Base-by-base conservation (phyloP, 2,888 invertebrate species). In the Drosophila niveifrons region DNA sequence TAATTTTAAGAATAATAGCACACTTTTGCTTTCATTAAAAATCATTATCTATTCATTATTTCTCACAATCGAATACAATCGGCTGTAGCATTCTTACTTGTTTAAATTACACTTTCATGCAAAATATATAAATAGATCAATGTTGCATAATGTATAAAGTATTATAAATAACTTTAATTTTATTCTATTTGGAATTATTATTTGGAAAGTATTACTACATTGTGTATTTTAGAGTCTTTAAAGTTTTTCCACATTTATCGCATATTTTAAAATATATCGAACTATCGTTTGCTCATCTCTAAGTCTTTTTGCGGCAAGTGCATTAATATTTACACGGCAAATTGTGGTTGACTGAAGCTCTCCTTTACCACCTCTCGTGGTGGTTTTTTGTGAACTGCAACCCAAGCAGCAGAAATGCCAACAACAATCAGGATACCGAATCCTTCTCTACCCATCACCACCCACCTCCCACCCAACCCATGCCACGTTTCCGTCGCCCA, bases 251-350 rank as follows among this genome's bases (percentile, higher is more conserved):
- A 23, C 1, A 47, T 13, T 28, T 47, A 28, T 48, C 1, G 6
- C 23, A 23, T 23, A 23, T 6, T 17, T 11, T 15, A 6, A 9
- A 13, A 28, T 11, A 31, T 6, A n/a, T 13, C 23, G 9, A 28
- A 10, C 28, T 13, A 1, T 51, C 71, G 71, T 63, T 62, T 18
- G 6, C 10, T 41, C 72, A 72, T 72, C 72, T 7, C 77, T 59
- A 43, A 11, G 7, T 18, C 13, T 55, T 56, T 57, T 13, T 58
- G 66, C 39, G 64, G 66, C 62, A 57, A 72, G 66, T 75, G 81
- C 81, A 83, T 83, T 86, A 82, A 83, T 83, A 86, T 86, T 83
- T 83, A 79, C 83, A 83, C 83, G 79, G 79, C 75, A 80, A 75
- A 82, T 79, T 86, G 81, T 83, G 86, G 83, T 73, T 75, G 75